Conservation (phyloP, 2,113 vertebrate species). For the Chrysemys picta region DNA sequence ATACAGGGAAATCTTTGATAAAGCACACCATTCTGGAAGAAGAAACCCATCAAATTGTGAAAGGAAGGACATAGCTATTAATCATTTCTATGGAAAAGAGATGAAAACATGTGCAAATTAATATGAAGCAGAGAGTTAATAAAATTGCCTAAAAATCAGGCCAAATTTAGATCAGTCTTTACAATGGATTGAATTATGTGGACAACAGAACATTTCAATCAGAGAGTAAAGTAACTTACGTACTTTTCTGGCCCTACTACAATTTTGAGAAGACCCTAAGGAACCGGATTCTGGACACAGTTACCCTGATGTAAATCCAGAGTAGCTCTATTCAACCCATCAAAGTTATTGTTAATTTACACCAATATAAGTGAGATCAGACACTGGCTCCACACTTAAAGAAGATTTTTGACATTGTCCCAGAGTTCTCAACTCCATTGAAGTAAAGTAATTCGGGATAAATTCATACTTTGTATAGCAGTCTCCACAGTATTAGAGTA, state of each 20-base stretch:
- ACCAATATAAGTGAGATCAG: too few species aligned
- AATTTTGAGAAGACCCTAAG: background rate
- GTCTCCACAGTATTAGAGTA: too few species aligned
- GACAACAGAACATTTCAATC: background rate
- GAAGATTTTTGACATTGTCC: too few species aligned
- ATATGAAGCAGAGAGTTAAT: background rate
- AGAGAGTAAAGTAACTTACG: background rate
- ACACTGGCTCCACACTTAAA: too few species aligned
- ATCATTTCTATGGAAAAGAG: background rate
- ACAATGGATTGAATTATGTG: background rate
- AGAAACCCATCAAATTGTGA: background rate
- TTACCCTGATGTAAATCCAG: too few species aligned
- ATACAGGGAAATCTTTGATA: background rate
- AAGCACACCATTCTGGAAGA: background rate
- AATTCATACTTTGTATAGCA: too few species aligned
- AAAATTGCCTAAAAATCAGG: background rate
- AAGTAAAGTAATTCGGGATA: too few species aligned
- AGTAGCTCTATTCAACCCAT: too few species aligned
- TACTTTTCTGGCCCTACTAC: background rate
- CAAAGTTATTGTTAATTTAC: too few species aligned
- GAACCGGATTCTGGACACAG: too few species aligned
- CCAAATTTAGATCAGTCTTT: background rate
- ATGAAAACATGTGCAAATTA: background rate
- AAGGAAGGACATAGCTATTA: background rate
- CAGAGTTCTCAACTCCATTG: too few species aligned